phyloP scores from a whole-genome alignment of 2,113 vertebrate species.

The Trichomycterus rosablanca region DNA sequence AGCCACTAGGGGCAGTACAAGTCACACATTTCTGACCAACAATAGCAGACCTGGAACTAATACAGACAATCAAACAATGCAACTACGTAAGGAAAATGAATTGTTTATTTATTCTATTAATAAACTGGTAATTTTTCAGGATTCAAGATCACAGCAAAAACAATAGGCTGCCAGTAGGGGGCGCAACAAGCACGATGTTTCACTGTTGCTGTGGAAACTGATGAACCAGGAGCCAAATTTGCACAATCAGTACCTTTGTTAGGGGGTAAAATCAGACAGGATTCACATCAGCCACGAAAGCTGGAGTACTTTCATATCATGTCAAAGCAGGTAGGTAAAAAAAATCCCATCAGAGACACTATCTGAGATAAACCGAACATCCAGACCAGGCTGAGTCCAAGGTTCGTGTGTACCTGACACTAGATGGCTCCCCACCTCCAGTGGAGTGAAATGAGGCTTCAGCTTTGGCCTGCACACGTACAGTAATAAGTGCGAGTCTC shows the following conservation, averaged over 20 bases:
- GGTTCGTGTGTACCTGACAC: conserved; percentile 37
- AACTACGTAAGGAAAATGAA: no score
- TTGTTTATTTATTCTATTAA: no score
- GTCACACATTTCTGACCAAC: conserved; percentile 25
- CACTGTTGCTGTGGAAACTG: conserved; percentile 39
- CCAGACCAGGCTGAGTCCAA: neutral
- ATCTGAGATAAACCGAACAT: neutral
- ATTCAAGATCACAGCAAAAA: neutral
- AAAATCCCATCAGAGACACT: no score
- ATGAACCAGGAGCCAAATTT: neutral
- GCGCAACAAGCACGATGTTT: conserved; percentile 45
- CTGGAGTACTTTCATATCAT: neutral
- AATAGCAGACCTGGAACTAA: neutral
- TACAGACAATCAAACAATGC: no score
- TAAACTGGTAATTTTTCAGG: no score
- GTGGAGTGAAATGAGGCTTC: conserved; percentile 15
- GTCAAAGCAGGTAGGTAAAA: neutral
- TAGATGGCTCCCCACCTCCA: conserved; percentile 47
- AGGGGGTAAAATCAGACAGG: neutral
- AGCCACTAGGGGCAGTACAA: conserved; percentile 49
- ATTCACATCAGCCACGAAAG: neutral
- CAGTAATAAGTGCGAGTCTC: neutral
- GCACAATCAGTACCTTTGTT: neutral
- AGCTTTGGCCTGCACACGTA: conserved; percentile 21
- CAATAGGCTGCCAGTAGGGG: conserved; percentile 41